These are phyloP conservation scores for Diarsia mendica DNA, from an alignment of 2,888 invertebrate species.

Conservation along the genomic window DNA sequence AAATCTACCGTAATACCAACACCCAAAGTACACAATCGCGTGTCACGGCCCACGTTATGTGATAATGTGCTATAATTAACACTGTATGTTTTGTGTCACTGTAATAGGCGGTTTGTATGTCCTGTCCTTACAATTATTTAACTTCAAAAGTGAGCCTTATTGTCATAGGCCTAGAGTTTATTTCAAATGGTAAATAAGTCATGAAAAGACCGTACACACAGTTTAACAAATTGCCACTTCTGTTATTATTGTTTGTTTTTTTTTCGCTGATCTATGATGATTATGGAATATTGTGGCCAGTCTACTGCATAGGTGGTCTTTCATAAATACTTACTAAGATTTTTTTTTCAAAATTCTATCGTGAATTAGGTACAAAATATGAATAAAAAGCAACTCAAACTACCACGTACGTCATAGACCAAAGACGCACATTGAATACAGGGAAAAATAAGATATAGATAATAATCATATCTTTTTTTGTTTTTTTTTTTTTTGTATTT, in stretches of 20 bases:
- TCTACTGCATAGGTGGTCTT: neutral
- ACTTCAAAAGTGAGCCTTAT: neutral
- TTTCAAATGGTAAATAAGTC: neutral
- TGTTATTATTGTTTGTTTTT: conserved; percentile 37
- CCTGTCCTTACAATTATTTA: neutral
- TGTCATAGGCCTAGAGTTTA: neutral
- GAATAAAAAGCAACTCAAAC: too few species aligned
- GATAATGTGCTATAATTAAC: conserved; percentile 75
- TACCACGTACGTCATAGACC: too few species aligned
- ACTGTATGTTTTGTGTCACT: conserved; percentile 55
- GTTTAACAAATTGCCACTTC: conserved; percentile 55
- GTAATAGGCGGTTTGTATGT: conserved; percentile 27
- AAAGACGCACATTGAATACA: too few species aligned
- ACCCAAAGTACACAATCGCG: conserved; percentile 66
- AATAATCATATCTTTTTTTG: too few species aligned
- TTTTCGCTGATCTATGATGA: conserved; percentile 46
- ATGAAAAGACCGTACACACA: conserved; percentile 20
- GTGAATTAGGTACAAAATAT: neutral
- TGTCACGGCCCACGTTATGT: conserved; percentile 68
- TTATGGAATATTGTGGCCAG: conserved; percentile 21
- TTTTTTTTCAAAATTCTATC: neutral
- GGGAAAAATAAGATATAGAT: too few species aligned
- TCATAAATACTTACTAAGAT: too few species aligned
- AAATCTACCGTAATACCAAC: conserved; percentile 33
- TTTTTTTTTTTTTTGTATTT: too few species aligned